Base-by-base conservation (phyloP, 2,888 invertebrate species). In the Cynaeus angustus region DNA sequence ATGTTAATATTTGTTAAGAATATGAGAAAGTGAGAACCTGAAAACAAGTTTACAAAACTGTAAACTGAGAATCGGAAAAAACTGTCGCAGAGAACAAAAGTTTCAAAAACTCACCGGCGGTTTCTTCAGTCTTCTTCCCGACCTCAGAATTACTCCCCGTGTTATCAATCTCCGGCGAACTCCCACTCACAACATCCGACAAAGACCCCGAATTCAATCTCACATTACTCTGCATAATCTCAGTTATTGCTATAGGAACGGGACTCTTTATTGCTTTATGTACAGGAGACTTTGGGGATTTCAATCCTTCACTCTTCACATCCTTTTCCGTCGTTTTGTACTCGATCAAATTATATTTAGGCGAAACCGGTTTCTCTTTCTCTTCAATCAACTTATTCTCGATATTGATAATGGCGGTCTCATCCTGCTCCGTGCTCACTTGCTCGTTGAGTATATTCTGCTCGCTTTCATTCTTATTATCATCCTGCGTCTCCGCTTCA, bases 181-280 rank as follows among this genome's bases (percentile, higher is more conserved):
- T 91, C 0, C 89, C 90, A 76, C 90, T 90, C 1, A 88, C 85
- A 0, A 89, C 88, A 74, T 91, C 91, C 66, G 90, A 90, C 8
- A 90, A 84, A 6, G 91, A 91, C 0, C 89, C 90, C 0, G 90
- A 91, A 12, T 89, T 84, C 55, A 89, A 66, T n/a, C 84, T 75
- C 8, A 80, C 79, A 68, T 79, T 83, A 45, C 76, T 81, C 69
- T 83, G 83, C 45, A 83, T 79, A 30, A 83, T 80, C 74, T 85
- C 84, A 0, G 80, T 80, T 46, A 83, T 77, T 7, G 79, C 82
- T 64, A 83, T 83, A 1, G 87, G 86, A 45, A 87, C 80, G 0
- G 88, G 87, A 45, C 87, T 88, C 72, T 82, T 83, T 12, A 78
- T 70, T 1, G 66, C 56, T 26, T 76, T 72, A 14, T 70, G 71